Conservation (phyloP, 2,888 invertebrate species). For the Eumacrocentrus americanus region DNA sequence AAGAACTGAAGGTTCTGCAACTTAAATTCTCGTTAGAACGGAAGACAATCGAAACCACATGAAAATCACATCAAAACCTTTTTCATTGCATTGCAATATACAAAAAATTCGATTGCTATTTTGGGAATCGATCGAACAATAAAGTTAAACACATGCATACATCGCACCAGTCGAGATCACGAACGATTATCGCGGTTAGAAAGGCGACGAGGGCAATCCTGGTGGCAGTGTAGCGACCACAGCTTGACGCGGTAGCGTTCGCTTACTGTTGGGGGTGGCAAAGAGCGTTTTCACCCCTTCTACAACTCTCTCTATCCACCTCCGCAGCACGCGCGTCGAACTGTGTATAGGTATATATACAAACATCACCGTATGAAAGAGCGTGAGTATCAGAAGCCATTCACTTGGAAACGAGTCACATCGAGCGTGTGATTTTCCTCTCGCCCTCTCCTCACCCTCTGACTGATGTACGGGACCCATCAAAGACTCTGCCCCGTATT, state of each 20-base stretch:
- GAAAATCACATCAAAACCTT: too few species aligned
- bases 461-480: neutral
- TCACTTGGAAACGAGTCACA: slow-evolving; percentile 38
- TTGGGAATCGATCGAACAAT: neutral
- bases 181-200: slow-evolving; percentile 7
- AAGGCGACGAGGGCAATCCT: neutral
- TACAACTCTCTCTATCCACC: slow-evolving; percentile 22
- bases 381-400: slow-evolving; percentile 36
- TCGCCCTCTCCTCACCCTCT: slow-evolving; percentile 5
- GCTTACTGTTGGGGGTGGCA: neutral
- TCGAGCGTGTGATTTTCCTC: slow-evolving; percentile 35
- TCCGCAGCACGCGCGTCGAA: slow-evolving; percentile 31
- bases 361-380: neutral
- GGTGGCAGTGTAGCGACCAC: neutral
- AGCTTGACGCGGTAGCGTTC: slow-evolving; percentile 1
- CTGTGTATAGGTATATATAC: slow-evolving; percentile 44
- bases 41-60: too few species aligned
- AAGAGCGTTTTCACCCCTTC: neutral
- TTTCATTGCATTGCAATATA: too few species aligned
- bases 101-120: too few species aligned
- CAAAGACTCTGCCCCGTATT: neutral
- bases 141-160: neutral
- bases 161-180: neutral
- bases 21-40: too few species aligned
- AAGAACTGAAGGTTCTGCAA: too few species aligned